Evolutionary conservation across 2,797 vertebrate genomes (phyloP).

Genomic region (Lateolabrax maculatus): DNA sequence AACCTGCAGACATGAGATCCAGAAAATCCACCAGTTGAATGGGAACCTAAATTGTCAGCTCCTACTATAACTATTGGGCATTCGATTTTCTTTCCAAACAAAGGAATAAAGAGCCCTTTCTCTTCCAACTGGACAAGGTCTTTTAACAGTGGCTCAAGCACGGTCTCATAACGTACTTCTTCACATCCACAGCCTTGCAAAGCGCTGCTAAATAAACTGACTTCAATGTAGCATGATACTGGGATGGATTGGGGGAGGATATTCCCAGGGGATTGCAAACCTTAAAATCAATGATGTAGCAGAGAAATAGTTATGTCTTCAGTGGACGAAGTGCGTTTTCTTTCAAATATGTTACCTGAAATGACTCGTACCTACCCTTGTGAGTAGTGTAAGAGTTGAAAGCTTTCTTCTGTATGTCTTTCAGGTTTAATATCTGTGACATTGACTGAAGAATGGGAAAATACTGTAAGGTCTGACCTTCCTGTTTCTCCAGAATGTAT

Average conservation of each 20-base stretch:
- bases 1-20: conserved; percentile 14
- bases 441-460: conserved; percentile 3
- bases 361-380: neutral
- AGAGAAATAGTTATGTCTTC: neutral
- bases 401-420: conserved; percentile 8
- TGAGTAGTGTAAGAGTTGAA: conserved; percentile 2
- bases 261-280: conserved; percentile 25
- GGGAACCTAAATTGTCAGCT: conserved; percentile 18
- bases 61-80: neutral
- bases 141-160: conserved; percentile 7
- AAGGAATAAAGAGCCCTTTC: conserved; percentile 6
- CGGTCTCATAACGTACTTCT: conserved; percentile 2
- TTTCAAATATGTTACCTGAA: neutral
- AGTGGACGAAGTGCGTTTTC: neutral
- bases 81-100: conserved; percentile 1
- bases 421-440: conserved; percentile 2
- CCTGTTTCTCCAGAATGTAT: conserved; percentile 5
- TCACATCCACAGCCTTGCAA: conserved; percentile 16
- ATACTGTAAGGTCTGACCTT: neutral
- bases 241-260: too few species aligned
- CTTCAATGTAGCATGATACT: neutral
- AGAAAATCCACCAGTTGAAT: conserved; percentile 13
- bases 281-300: neutral
- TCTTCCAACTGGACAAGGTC: conserved; percentile 7
- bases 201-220: conserved; percentile 3